These are phyloP conservation scores for Hylomyscus alleni DNA, from an alignment of 2,797 vertebrate species.

Conservation along the genomic window DNA sequence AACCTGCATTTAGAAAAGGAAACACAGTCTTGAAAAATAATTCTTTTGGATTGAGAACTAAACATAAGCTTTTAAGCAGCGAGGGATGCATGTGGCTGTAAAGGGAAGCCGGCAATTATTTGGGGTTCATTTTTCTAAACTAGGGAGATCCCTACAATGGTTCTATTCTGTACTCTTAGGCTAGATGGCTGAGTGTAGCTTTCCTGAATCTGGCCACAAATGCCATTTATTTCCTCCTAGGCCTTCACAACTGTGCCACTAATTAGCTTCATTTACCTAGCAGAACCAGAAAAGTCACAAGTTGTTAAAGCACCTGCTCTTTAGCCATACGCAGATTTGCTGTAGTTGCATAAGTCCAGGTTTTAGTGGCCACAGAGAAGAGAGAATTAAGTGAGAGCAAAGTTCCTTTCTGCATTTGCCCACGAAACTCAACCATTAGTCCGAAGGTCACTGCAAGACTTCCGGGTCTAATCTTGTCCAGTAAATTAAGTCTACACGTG, in stretches of 20 bases:
- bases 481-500: not conserved
- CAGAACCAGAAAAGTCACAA: not conserved
- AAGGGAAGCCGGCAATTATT: slow-evolving; percentile 3
- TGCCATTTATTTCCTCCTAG: not conserved
- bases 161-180: not conserved
- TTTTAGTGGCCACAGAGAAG: not conserved
- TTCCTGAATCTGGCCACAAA: not conserved
- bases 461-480: slow-evolving; percentile 13
- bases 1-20: slow-evolving; percentile 38
- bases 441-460: slow-evolving; percentile 58
- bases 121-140: not conserved
- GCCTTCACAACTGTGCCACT: not conserved
- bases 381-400: slow-evolving; percentile 40
- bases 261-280: not conserved
- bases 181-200: not conserved
- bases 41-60: slow-evolving; percentile 15
- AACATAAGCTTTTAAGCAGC: not conserved
- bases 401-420: slow-evolving; percentile 61
- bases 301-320: not conserved
- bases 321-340: not conserved
- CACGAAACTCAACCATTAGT: not conserved
- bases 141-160: not conserved
- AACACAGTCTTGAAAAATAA: not conserved
- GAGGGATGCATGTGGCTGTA: not conserved
- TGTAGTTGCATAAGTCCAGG: slow-evolving; percentile 30